Conservation (phyloP, 2,797 vertebrate species). For the Manis crassicaudata region DNA sequence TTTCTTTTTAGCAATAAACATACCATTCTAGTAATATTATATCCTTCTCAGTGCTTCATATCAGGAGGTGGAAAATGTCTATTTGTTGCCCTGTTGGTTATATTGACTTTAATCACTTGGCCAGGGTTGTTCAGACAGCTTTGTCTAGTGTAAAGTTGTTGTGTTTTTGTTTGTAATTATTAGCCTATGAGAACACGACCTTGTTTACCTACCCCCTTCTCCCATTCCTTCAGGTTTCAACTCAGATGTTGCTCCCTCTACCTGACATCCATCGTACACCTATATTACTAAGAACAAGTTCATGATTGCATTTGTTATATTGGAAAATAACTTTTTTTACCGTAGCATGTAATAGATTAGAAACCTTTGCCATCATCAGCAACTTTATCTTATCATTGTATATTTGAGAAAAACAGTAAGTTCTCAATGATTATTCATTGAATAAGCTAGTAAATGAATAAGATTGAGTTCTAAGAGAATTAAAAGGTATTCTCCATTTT, state of each 20-base stretch:
- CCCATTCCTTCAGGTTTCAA: not conserved
- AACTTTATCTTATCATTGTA: not conserved
- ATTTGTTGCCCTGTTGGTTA: not conserved
- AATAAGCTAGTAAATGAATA: constrained; percentile 17
- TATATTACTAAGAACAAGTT: not conserved
- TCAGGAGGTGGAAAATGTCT: not conserved
- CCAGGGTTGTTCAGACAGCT: not conserved
- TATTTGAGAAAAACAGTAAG: constrained; percentile 27
- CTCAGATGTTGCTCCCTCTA: not conserved
- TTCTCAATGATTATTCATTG: constrained; percentile 17
- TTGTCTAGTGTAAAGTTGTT: not conserved
- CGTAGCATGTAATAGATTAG: not conserved
- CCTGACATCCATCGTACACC: not conserved
- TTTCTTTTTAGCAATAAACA: not conserved
- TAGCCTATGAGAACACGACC: not conserved
- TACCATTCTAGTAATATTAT: not conserved
- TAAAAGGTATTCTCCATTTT: constrained; percentile 14
- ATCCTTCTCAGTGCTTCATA: not conserved
- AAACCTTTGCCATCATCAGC: not conserved
- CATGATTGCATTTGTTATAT: not conserved
- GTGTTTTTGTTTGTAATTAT: not conserved
- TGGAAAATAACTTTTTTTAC: not conserved
- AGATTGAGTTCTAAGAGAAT: constrained; percentile 8
- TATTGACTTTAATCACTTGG: not conserved
- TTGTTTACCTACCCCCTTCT: not conserved